Base-by-base conservation (phyloP, 64 coral and sea anemone genomes). In the Exaiptasia diaphana region DNA sequence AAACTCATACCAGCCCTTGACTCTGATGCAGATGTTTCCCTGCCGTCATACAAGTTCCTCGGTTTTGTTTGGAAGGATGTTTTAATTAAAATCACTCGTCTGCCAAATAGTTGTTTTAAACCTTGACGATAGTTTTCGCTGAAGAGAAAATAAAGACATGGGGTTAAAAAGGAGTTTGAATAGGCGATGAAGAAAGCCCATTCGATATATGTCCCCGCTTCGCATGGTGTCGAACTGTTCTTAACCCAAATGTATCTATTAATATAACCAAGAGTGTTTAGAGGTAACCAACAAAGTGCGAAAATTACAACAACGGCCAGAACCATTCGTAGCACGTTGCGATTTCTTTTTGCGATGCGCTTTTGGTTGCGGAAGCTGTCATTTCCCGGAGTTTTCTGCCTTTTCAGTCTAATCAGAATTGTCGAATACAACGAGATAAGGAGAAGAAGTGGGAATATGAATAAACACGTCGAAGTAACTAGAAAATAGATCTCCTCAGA, bases 361-460 rank as follows among this genome's bases (percentile, higher is more conserved):
- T 49, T 17, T 46, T 49, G 38, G 38, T 29, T 73, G 38, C 69
- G 69, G 23, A 73, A 73, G 10, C 36, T 42, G 39, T 37, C 45
- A 37, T 73, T 73, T 2, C 58, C 61, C 6, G 58, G 38, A 24
- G n/a, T 49, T 67, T 44, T 44, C 6, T 41, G 28, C 13, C 59
- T 38, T 0, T 25, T 81, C 2, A 81, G 24, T n/a, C 24, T 81
- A 32, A 81, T 15, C 1, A 85, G 45, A 43, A 85, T 75, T 9
- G 54, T 63, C 23, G 82, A 75, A 31, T 85, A 85, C 14, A 85
- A 22, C 2, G 60, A 21, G 25, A 53, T 44, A 9, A 85, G 31
- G 0, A 75, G 4, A 46, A 45, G 15, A 14, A 38, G 9, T 1
- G 82, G 82, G 10, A 85, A 43, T 22, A 34, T 27, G 27, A 73